These are phyloP conservation scores for Bergia sp. DNA, from an alignment of 92 coral and sea anemone genomes.

Conservation along the genomic window DNA sequence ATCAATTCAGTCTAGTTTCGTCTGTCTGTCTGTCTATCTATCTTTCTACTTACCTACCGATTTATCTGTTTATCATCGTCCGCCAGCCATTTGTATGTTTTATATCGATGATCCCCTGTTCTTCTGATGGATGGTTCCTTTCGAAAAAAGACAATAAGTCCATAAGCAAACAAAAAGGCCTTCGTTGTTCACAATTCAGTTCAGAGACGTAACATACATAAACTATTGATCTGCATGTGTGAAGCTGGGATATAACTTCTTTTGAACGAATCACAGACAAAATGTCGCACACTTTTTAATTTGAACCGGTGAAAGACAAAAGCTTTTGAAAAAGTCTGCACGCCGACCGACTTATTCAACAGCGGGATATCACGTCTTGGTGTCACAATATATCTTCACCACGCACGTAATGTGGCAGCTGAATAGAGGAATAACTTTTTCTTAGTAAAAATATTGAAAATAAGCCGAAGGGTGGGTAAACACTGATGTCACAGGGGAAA, in stretches of 20 bases:
- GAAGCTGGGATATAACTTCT: no score
- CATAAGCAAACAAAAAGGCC: not conserved
- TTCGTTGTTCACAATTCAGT: not conserved
- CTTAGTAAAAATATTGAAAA: constrained; percentile 23
- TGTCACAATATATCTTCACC: not conserved
- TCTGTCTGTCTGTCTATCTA: not conserved
- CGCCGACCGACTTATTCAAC: constrained; percentile 12
- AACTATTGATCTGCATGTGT: not conserved
- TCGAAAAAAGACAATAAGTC: not conserved
- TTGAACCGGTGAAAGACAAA: constrained; percentile 2
- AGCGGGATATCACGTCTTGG: constrained; percentile 13
- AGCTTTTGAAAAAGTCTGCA: not conserved
- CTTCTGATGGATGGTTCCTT: not conserved
- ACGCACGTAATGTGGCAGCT: constrained; percentile 9
- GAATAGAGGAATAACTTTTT: constrained; percentile 22
- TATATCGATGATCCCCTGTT: not conserved
- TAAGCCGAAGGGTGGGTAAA: constrained; percentile 22
- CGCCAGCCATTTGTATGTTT: not conserved
- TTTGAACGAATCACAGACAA: no score
- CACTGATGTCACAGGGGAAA: constrained; percentile 17
- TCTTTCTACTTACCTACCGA: not conserved
- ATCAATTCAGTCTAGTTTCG: no score
- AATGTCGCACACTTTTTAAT: not conserved
- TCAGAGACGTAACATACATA: not conserved
- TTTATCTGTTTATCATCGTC: not conserved